A percentile compares a stretch with the other conserved stretches of the same genome.
phyloP scores from a whole-genome alignment of 2,113 vertebrate genomes.

The Coreoperca whiteheadi region DNA sequence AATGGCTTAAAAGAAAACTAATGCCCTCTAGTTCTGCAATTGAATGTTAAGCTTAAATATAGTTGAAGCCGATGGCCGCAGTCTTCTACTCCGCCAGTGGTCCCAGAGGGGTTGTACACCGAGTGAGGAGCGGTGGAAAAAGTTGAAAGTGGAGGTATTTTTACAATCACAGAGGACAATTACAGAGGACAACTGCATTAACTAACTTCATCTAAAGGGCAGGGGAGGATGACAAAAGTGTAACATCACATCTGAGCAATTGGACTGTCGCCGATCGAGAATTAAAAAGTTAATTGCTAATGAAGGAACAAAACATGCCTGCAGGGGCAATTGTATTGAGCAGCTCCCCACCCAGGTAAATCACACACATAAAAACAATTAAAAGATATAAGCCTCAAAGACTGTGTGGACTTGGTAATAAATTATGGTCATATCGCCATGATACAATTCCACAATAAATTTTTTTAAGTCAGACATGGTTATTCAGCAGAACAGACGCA shows the following conservation, averaged over 20 bases:
- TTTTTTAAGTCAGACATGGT: neutral
- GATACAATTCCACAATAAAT: neutral
- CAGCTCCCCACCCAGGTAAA: neutral
- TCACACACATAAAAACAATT: neutral
- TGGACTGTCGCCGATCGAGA: no score
- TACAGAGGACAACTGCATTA: neutral
- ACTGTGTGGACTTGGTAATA: neutral
- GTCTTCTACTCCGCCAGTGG: neutral
- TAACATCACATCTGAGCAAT: constrained; percentile 17
- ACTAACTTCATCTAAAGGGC: constrained; percentile 29
- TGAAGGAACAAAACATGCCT: no score
- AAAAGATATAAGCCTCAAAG: neutral
- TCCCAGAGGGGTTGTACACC: constrained; percentile 28
- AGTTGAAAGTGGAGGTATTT: constrained; percentile 26
- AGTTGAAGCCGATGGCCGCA: constrained; percentile 27
- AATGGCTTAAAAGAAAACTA: constrained; percentile 49
- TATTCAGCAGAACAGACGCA: neutral
- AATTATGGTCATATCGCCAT: neutral
- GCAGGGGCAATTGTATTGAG: neutral
- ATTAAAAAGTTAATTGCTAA: no score
- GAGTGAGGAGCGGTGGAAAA: constrained; percentile 4
- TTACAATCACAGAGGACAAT: constrained; percentile 28
- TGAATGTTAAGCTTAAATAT: constrained; percentile 47
- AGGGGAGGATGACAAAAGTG: constrained; percentile 34
- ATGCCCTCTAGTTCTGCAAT: constrained; percentile 29